Percentiles rank a stretch among this genome's conserved stretches.
phyloP scores from a whole-genome alignment of 92 coral and sea anemone species.

The Phenganax stokvisi region DNA sequence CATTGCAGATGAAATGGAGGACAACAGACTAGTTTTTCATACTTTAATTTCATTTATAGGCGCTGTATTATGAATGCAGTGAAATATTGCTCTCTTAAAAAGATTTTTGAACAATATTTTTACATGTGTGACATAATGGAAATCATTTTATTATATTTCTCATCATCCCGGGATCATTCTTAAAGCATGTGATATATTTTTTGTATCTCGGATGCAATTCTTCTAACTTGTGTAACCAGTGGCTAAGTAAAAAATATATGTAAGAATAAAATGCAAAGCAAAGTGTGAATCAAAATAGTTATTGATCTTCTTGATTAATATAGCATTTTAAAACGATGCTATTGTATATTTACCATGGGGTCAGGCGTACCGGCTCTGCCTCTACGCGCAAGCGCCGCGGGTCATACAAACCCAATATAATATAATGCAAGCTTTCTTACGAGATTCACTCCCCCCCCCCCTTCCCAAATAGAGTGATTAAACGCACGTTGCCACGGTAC shows the following conservation, averaged over 20 bases:
- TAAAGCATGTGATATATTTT: slow-evolving; percentile 15
- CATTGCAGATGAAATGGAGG: too few species aligned
- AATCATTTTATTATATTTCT: slow-evolving; percentile 13
- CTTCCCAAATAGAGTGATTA: too few species aligned
- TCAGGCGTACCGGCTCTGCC: too few species aligned
- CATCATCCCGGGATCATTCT: neutral
- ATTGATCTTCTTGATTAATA: too few species aligned
- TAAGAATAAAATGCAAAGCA: neutral
- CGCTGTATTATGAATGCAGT: slow-evolving; percentile 22
- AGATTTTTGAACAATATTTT: slow-evolving; percentile 7
- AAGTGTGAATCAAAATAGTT: neutral
- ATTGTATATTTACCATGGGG: too few species aligned
- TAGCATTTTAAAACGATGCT: too few species aligned
- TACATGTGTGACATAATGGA: slow-evolving; percentile 13
- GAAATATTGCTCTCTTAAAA: slow-evolving; percentile 7
- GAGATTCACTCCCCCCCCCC: too few species aligned
- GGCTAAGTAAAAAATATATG: neutral
- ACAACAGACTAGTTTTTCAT: too few species aligned
- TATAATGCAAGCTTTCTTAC: too few species aligned
- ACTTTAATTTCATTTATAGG: neutral
- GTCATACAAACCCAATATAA: too few species aligned
- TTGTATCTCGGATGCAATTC: slow-evolving; percentile 12
- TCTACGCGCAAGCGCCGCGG: too few species aligned
- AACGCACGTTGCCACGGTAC: too few species aligned
- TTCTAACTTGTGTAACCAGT: slow-evolving; percentile 5